Evolutionary conservation across 2,113 vertebrate species (phyloP).

Genomic region (Piprites chloris): DNA sequence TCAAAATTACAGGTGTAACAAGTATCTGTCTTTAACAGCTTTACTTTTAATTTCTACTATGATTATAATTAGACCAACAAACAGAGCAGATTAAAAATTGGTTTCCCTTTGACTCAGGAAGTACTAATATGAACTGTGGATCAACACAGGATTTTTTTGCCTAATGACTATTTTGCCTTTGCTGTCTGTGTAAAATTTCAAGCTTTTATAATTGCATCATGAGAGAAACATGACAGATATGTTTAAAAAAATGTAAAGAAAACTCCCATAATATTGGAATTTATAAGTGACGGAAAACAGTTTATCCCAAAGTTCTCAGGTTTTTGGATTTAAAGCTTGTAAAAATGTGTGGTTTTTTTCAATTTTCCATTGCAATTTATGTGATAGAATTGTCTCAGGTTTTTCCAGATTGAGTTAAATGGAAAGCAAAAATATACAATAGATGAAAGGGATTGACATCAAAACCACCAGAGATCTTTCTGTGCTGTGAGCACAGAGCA

Average conservation of each 20-base stretch:
- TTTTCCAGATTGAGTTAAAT: background rate
- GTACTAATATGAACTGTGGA: background rate
- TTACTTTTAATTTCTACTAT: background rate
- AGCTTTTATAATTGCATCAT: background rate
- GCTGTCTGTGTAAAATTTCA: background rate
- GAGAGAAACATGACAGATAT: background rate
- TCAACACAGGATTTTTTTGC: background rate
- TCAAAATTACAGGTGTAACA: background rate
- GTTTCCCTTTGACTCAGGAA: background rate
- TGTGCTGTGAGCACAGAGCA: background rate
- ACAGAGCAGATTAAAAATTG: background rate
- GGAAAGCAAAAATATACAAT: background rate
- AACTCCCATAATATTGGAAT: fast-evolving
- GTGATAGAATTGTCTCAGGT: background rate
- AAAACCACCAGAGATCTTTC: background rate
- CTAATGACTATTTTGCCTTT: background rate
- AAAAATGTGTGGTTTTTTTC: background rate
- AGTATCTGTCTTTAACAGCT: background rate
- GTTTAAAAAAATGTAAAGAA: background rate
- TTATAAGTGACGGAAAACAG: background rate
- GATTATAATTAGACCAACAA: background rate
- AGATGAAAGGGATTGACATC: background rate
- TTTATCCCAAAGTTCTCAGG: background rate
- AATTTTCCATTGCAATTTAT: background rate
- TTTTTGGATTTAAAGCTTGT: background rate